A percentile compares a stretch with the other conserved stretches of the same genome.
Evolutionary conservation across 2,797 vertebrate species (phyloP).

Genomic region (Pangasius krempfi): DNA sequence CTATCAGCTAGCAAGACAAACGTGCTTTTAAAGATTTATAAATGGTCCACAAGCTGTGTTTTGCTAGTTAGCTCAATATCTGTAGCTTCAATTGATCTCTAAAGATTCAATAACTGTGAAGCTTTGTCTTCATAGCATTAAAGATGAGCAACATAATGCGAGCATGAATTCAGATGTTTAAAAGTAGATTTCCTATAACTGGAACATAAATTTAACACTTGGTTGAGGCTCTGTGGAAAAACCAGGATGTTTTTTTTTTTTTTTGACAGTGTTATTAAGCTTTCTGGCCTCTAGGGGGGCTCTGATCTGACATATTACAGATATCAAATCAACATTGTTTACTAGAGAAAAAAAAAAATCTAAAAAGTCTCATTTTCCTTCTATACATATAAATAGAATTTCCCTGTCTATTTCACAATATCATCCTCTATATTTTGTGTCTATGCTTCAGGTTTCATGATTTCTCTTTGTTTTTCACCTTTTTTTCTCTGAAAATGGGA

Average conservation of each 20-base stretch:
- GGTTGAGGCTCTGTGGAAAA: not conserved
- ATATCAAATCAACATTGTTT: not conserved
- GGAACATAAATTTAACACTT: not conserved
- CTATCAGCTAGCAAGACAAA: not conserved
- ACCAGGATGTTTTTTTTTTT: not conserved
- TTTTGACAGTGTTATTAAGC: not conserved
- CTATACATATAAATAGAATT: not conserved
- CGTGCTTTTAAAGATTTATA: not conserved
- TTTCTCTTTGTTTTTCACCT: not conserved
- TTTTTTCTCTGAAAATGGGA: not conserved
- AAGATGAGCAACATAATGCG: not conserved
- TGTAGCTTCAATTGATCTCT: not conserved
- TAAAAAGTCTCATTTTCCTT: not conserved
- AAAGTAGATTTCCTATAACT: not conserved
- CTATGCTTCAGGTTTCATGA: not conserved
- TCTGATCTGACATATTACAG: not conserved
- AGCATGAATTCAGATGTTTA: not conserved
- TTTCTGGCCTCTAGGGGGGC: slow-evolving; percentile 43
- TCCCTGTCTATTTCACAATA: not conserved
- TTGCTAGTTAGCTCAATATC: not conserved
- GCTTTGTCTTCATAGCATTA: not conserved
- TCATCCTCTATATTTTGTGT: not conserved
- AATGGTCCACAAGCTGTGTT: not conserved
- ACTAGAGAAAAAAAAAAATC: not conserved
- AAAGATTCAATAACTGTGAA: not conserved